These are phyloP conservation scores for Rousettus madagascariensis DNA, from an alignment of 2,797 vertebrate genomes.

Conservation along the genomic window DNA sequence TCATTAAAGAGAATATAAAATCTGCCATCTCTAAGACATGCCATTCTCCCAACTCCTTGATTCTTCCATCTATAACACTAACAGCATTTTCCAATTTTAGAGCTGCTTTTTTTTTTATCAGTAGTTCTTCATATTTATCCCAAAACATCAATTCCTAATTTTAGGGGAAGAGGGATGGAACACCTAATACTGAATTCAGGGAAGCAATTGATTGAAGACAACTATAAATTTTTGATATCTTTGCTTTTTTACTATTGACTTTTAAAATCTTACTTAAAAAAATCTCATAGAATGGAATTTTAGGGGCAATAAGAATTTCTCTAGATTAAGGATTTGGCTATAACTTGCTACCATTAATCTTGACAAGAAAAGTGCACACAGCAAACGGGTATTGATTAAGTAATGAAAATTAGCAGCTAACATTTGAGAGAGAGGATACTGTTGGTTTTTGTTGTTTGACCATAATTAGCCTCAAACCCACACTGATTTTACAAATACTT, in stretches of 20 bases:
- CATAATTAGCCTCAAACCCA: not conserved
- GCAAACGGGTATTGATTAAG: not conserved
- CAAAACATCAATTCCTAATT: not conserved
- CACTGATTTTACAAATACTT: conserved; percentile 3
- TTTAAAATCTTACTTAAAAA: not conserved
- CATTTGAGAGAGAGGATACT: not conserved
- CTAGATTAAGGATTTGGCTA: not conserved
- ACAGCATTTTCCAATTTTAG: not conserved
- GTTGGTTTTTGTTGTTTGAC: not conserved
- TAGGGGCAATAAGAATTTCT: not conserved
- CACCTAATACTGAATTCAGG: not conserved
- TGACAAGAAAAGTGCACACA: not conserved
- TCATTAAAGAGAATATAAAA: conserved; percentile 23
- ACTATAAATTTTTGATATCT: not conserved
- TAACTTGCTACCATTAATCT: not conserved
- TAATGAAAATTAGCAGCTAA: not conserved
- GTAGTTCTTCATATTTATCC: not conserved
- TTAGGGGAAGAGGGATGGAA: not conserved
- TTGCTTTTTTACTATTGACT: conserved; percentile 29
- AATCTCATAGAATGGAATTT: not conserved
- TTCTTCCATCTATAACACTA: not conserved
- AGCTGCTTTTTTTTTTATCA: conserved; percentile 28
- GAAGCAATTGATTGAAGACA: not conserved
- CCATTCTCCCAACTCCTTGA: not conserved
- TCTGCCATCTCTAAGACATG: not conserved